These are phyloP conservation scores for Aphis craccivora DNA, from an alignment of 1,140 invertebrate species.

Conservation along the genomic window DNA sequence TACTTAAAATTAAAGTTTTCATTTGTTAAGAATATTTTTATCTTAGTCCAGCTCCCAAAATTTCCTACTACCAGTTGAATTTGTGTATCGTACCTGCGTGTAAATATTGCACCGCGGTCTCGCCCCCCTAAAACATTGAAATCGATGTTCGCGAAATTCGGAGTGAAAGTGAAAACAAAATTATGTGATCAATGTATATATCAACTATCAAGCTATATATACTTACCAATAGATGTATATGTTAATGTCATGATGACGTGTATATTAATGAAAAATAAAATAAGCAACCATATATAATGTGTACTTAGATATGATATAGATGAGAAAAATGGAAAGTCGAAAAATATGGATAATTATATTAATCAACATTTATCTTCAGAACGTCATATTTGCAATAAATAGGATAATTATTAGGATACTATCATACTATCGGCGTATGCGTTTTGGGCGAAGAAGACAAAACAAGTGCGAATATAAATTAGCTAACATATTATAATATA, in stretches of 20 bases:
- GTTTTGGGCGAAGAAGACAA: background rate
- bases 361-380: background rate
- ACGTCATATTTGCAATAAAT: background rate
- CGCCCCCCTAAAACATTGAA: too few species aligned
- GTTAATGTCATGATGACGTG: background rate
- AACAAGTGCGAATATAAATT: background rate
- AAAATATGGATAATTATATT: background rate
- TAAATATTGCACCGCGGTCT: background rate
- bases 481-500: background rate
- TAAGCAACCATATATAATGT: background rate
- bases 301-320: background rate
- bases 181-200: background rate
- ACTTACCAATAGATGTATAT: background rate
- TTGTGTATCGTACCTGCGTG: background rate
- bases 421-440: background rate
- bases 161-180: conserved; percentile 7
- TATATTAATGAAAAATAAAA: background rate
- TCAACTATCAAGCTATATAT: too few species aligned
- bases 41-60: too few species aligned
- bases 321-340: conserved; percentile 5
- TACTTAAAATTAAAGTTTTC: background rate
- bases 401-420: background rate
- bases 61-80: background rate
- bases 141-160: background rate
- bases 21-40: background rate